Percentiles rank a stretch among this genome's conserved stretches.
phyloP scores from a whole-genome alignment of 2,888 invertebrate genomes.

The Trypoxylon attenuatum region DNA sequence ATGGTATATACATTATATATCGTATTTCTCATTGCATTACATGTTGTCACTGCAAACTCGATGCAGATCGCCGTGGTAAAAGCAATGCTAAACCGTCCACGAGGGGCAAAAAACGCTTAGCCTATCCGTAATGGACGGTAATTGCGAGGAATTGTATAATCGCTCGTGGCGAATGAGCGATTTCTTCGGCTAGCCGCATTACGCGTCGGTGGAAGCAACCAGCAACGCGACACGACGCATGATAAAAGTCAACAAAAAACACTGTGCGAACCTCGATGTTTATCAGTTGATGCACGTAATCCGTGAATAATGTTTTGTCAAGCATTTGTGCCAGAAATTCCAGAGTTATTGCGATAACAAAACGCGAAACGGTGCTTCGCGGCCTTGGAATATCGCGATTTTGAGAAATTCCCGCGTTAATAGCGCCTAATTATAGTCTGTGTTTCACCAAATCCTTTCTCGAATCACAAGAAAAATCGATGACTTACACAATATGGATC shows the following conservation, averaged over 20 bases:
- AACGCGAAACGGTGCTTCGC: too few species aligned
- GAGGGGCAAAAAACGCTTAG: constrained; percentile 1
- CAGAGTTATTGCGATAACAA: constrained; percentile 19
- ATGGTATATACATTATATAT: too few species aligned
- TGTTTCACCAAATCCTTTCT: too few species aligned
- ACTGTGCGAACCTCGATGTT: neutral
- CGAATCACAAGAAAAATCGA: too few species aligned
- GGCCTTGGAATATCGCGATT: too few species aligned
- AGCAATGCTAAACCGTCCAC: too few species aligned
- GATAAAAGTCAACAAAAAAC: constrained; percentile 9
- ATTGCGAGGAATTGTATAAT: constrained; percentile 36
- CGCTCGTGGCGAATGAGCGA: neutral
- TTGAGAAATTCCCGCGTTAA: too few species aligned
- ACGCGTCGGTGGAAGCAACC: neutral
- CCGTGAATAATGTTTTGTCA: constrained; percentile 25
- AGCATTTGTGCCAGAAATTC: neutral
- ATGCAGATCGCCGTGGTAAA: neutral
- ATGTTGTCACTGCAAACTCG: too few species aligned
- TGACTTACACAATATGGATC: too few species aligned
- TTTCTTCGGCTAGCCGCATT: constrained; percentile 10
- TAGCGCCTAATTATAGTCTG: too few species aligned
- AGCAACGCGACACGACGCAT: neutral
- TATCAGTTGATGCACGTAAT: constrained; percentile 1
- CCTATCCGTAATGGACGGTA: constrained; percentile 24
- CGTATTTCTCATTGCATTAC: too few species aligned